phyloP scores from a whole-genome alignment of 2,888 invertebrate genomes.

The Thymelicus lineola region DNA sequence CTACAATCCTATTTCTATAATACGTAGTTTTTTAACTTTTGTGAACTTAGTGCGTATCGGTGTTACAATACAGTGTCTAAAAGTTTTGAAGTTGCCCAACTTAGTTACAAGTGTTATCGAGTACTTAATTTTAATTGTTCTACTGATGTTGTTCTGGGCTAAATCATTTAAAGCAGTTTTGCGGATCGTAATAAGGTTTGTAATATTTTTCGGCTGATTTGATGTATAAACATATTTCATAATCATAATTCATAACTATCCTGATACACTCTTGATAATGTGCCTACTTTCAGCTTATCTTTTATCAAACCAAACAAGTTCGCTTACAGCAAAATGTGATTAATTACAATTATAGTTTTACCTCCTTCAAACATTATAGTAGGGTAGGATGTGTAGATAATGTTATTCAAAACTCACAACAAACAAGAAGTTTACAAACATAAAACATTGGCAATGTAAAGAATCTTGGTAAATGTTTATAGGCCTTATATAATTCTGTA shows the following conservation, averaged over 20 bases:
- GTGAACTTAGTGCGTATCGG: conserved; percentile 50
- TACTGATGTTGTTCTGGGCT: conserved; percentile 42
- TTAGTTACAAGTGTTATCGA: conserved; percentile 48
- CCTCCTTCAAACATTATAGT: too few species aligned
- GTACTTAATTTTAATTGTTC: conserved; percentile 53
- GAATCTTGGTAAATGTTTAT: too few species aligned
- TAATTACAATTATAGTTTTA: too few species aligned
- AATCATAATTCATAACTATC: not conserved
- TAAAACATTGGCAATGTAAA: too few species aligned
- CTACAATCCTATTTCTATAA: not conserved
- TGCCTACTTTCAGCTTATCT: not conserved
- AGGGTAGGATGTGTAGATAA: too few species aligned
- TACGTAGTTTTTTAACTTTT: conserved; percentile 4
- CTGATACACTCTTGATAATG: not conserved
- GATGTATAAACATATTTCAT: not conserved
- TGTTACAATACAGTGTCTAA: conserved; percentile 57
- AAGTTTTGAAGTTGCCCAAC: conserved; percentile 67
- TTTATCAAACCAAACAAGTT: not conserved
- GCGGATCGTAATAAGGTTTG: conserved; percentile 46
- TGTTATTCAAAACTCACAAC: too few species aligned
- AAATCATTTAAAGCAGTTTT: conserved; percentile 22
- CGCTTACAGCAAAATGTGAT: too few species aligned
- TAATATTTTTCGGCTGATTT: not conserved
- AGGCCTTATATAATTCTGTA: too few species aligned
- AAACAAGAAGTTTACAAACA: too few species aligned